Percentiles rank a stretch among this genome's conserved stretches.
These are phyloP conservation scores for Trypoxylon attenuatum DNA, from an alignment of 2,888 invertebrate species.

Conservation along the genomic window DNA sequence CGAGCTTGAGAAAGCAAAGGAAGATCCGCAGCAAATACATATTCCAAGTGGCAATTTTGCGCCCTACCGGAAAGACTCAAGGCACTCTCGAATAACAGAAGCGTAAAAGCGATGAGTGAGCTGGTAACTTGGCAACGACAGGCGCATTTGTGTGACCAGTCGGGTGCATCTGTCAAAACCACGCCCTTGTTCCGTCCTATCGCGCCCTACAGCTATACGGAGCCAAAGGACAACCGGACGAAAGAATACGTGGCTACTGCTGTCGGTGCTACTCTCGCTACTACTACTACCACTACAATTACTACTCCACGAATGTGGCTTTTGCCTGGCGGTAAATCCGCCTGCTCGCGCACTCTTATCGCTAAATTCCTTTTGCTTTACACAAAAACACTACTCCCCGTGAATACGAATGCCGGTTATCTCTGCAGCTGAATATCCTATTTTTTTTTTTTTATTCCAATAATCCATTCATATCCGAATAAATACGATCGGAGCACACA, in stretches of 20 bases:
- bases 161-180: constrained; percentile 61
- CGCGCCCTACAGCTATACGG: constrained; percentile 12
- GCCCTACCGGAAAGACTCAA: background rate
- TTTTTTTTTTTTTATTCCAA: background rate
- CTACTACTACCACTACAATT: no score
- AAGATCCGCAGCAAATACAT: background rate
- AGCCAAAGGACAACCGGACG: background rate
- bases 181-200: constrained; percentile 54
- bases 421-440: no score
- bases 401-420: background rate
- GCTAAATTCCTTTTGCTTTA: background rate
- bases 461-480: background rate
- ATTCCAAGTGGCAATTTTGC: background rate
- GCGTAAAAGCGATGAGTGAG: background rate
- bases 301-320: background rate
- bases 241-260: background rate
- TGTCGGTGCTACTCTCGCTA: no score
- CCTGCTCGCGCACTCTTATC: background rate
- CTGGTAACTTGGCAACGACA: constrained; percentile 22
- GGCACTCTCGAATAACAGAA: background rate
- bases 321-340: background rate
- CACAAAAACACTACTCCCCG: background rate
- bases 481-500: background rate
- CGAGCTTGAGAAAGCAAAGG: no score
- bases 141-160: constrained; percentile 33